These are phyloP conservation scores for Phortica okadai DNA, from an alignment of 2,888 invertebrate species.

Conservation along the genomic window DNA sequence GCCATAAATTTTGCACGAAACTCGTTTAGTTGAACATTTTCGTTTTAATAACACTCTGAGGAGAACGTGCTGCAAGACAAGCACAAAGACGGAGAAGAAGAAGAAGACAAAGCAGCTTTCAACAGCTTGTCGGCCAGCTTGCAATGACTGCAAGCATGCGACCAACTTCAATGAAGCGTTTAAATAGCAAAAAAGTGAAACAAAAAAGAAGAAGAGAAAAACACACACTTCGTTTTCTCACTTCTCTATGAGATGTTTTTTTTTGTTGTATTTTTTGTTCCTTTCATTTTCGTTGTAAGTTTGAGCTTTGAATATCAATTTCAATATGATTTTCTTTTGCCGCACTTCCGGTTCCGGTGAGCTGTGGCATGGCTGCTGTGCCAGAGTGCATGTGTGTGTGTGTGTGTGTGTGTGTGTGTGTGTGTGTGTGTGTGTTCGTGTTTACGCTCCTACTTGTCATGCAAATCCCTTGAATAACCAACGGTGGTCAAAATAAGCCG, in stretches of 20 bases:
- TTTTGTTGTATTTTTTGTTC: background rate
- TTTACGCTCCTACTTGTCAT: constrained; percentile 12
- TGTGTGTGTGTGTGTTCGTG: background rate
- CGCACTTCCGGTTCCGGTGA: too few relatives aligned
- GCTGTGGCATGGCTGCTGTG: background rate
- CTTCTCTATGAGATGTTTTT: background rate
- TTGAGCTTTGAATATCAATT: background rate
- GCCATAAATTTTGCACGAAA: constrained; percentile 32
- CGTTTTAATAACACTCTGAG: constrained; percentile 18
- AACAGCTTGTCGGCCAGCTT: too few relatives aligned
- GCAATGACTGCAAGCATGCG: too few relatives aligned
- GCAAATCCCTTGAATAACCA: constrained; percentile 19
- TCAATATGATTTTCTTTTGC: background rate
- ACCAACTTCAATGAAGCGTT: too few relatives aligned
- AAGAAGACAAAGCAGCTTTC: background rate
- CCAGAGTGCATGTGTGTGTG: background rate
- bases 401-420: background rate
- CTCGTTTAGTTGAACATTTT: constrained; percentile 19
- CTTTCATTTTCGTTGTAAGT: background rate
- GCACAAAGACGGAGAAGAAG: background rate
- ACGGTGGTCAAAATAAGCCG: constrained; percentile 20
- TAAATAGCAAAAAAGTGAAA: too few relatives aligned
- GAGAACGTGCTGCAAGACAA: background rate
- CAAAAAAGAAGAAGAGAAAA: too few relatives aligned
- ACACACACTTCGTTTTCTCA: too few relatives aligned